A percentile compares a stretch with the other conserved stretches of the same genome.
phyloP scores from a whole-genome alignment of 2,113 vertebrate species.

The Platysteira castanea region DNA sequence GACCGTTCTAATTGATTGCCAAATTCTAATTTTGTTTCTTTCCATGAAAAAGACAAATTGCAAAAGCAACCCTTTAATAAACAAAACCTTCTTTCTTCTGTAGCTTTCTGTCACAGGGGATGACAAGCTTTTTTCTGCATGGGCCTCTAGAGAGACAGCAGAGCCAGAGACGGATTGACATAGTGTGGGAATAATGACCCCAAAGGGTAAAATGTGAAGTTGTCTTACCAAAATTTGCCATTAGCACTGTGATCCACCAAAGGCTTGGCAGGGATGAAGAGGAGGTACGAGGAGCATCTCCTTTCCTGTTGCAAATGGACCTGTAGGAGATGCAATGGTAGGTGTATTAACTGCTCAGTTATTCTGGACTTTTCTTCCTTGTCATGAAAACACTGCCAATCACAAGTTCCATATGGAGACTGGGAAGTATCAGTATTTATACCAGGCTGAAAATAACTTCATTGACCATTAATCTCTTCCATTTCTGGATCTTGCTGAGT shows the following conservation, averaged over 20 bases:
- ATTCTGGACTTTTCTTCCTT: not conserved
- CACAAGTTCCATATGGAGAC: not conserved
- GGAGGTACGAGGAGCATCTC: not conserved
- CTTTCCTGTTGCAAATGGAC: not conserved
- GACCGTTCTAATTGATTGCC: not conserved
- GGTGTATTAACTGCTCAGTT: not conserved
- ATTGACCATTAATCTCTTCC: not conserved
- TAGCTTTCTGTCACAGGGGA: not conserved
- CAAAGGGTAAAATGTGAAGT: not conserved
- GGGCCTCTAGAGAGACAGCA: not conserved
- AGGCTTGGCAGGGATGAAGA: not conserved
- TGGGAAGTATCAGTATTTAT: not conserved
- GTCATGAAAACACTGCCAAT: not conserved
- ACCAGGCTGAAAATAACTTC: not conserved
- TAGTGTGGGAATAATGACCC: not conserved
- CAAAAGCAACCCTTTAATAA: not conserved
- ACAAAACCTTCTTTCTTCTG: not conserved
- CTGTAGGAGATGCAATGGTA: not conserved
- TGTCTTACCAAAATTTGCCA: not conserved
- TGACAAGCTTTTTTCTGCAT: rapidly evolving
- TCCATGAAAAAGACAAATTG: not conserved
- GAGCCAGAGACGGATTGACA: not conserved
- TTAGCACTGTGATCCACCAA: not conserved
- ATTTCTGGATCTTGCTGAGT: not conserved
- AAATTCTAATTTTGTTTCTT: not conserved